Conservation (phyloP, 2,113 vertebrate species). For the Felis catus region F.catus_Fca126_mat1.0 CM031414.1:62477001-62477500, state of each 20-base stretch:
- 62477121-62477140: constrained; percentile 70
- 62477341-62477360: background rate
- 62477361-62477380: background rate
- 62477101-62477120: constrained; percentile 72
- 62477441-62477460: background rate
- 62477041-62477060: constrained; percentile 68
- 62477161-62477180: constrained; percentile 36
- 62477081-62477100: constrained; percentile 69
- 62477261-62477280: constrained; percentile 16
- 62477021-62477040: background rate
- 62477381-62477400: background rate
- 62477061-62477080: constrained; percentile 58
- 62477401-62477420: background rate
- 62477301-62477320: constrained; percentile 9
- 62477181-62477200: background rate
- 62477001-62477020: constrained; percentile 44
- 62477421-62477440: background rate
- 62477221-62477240: constrained; percentile 71
- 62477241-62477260: background rate
- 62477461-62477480: background rate
- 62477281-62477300: background rate
- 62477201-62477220: constrained; percentile 8
- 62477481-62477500: background rate
- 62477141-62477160: constrained; percentile 69
- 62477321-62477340: background rate